Conservation (phyloP, 53 echinoderm and acorn worm species). For the Apostichopus leukothele region DNA sequence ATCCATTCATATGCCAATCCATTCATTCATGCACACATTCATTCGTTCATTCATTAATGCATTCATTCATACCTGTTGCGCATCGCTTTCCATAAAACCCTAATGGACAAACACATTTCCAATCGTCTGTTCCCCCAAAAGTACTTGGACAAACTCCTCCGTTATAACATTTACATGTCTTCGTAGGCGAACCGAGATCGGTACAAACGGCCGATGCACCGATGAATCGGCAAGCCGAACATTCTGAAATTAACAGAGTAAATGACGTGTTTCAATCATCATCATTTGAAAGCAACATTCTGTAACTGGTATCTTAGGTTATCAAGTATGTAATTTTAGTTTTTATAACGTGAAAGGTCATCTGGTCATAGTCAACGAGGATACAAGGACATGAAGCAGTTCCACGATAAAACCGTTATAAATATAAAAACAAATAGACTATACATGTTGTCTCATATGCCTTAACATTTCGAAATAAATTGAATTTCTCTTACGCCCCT, state of each 20-base stretch:
- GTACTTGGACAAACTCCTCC: conserved; percentile 9
- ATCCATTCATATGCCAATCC: too few species aligned
- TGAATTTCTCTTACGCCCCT: too few species aligned
- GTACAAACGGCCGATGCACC: background rate
- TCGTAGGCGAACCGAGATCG: background rate
- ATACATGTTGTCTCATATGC: too few species aligned
- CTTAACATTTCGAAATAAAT: too few species aligned
- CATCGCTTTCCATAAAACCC: background rate
- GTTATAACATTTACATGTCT: background rate
- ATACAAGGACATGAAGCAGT: too few species aligned
- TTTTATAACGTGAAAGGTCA: background rate
- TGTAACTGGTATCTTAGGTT: too few species aligned
- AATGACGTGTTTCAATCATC: background rate
- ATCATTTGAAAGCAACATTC: background rate
- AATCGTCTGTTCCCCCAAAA: background rate
- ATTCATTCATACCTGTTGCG: background rate
- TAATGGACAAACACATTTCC: background rate
- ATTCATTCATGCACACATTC: too few species aligned
- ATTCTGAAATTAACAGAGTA: background rate
- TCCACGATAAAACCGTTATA: too few species aligned
- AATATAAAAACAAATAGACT: too few species aligned
- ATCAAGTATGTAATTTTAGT: background rate
- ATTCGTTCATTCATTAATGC: too few species aligned
- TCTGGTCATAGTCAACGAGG: too few species aligned
- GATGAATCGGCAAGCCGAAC: background rate